These are phyloP conservation scores for Oreochromis mossambicus DNA, from an alignment of 2,797 vertebrate genomes.

Conservation along the genomic window DNA sequence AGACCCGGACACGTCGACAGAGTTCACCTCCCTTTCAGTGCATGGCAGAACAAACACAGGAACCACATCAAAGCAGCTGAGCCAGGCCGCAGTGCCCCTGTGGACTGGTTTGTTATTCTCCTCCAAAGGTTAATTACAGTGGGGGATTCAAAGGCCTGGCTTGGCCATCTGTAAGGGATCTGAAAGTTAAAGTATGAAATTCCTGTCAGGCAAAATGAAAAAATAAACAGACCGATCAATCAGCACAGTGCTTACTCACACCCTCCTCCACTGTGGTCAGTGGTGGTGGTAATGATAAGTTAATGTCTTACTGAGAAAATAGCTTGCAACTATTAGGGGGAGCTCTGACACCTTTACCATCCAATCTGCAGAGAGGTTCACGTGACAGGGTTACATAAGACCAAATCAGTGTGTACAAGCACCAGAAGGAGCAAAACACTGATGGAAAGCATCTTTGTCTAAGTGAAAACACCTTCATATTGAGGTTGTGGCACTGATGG, in stretches of 20 bases:
- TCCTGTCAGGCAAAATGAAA: slow-evolving; percentile 59
- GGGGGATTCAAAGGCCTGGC: slow-evolving; percentile 50
- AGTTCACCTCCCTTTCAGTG: slow-evolving; percentile 48
- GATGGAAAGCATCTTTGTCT: background rate
- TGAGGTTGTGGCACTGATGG: background rate
- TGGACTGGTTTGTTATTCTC: slow-evolving; percentile 63
- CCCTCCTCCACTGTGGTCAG: slow-evolving; percentile 33
- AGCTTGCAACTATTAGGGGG: slow-evolving; percentile 26
- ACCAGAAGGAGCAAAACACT: background rate
- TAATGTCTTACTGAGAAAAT: slow-evolving; percentile 61
- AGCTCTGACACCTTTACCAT: slow-evolving; percentile 48
- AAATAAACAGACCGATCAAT: slow-evolving; percentile 71
- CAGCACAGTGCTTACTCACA: slow-evolving; percentile 49
- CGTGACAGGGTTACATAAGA: slow-evolving; percentile 13
- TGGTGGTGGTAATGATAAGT: slow-evolving; percentile 37
- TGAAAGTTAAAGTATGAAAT: slow-evolving; percentile 59
- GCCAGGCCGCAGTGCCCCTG: slow-evolving; percentile 37
- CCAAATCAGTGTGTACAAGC: background rate
- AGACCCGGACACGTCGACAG: slow-evolving; percentile 37
- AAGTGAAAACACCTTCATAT: background rate
- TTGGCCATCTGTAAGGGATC: slow-evolving; percentile 71
- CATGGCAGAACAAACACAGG: slow-evolving; percentile 53
- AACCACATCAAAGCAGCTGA: slow-evolving; percentile 67
- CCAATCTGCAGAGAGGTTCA: slow-evolving; percentile 6
- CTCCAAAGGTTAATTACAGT: slow-evolving; percentile 71